Percentiles rank a stretch among this genome's conserved stretches.
Evolutionary conservation across 2,797 vertebrate genomes (phyloP).

Genomic region (Gallinago stenura): DNA sequence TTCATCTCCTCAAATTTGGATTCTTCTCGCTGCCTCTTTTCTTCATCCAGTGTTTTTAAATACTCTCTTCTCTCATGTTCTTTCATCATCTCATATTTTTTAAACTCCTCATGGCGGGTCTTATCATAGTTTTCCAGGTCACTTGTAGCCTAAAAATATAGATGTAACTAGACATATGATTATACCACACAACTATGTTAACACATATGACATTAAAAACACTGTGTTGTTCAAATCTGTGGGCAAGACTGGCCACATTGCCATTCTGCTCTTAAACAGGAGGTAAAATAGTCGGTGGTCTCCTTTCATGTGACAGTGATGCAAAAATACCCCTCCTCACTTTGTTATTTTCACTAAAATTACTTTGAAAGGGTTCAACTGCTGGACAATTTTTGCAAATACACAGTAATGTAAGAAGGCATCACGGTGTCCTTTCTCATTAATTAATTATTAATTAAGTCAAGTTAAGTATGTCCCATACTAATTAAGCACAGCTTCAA

Average conservation of each 20-base stretch:
- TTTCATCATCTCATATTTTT: constrained; percentile 98
- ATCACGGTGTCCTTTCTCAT: not conserved
- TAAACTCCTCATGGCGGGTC: constrained; percentile 95
- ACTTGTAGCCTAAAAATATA: constrained; percentile 86
- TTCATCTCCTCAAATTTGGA: constrained; percentile 93
- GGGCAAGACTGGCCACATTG: not conserved
- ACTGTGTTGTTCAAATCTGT: not conserved
- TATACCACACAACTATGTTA: not conserved
- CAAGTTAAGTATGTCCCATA: not conserved
- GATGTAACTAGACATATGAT: not conserved
- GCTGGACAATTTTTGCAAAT: not conserved
- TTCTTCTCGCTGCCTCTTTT: constrained; percentile 89
- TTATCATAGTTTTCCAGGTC: constrained; percentile 97
- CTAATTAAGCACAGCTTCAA: not conserved
- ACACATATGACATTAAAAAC: not conserved
- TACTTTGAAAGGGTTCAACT: not conserved
- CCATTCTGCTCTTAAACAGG: not conserved
- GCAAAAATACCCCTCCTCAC: not conserved
- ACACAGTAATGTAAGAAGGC: not conserved
- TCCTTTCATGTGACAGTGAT: not conserved
- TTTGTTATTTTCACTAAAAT: not conserved
- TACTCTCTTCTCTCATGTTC: constrained; percentile 94
- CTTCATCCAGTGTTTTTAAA: constrained; percentile 92
- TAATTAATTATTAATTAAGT: not conserved
- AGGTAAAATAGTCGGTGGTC: not conserved